Conservation (phyloP, 2,888 invertebrate species). For the Adelphocoris suturalis region DNA sequence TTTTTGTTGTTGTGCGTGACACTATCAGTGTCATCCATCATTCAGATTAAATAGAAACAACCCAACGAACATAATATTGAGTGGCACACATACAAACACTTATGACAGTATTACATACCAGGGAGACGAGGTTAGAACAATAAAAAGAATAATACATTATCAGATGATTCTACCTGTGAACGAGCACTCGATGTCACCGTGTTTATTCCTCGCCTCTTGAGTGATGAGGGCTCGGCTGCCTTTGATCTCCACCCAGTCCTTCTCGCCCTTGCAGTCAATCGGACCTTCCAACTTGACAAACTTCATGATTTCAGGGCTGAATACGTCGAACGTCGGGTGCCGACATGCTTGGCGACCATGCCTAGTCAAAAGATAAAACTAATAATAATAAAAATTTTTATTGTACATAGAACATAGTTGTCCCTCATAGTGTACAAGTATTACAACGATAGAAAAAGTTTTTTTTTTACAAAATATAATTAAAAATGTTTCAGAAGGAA, state of each 20-base stretch:
- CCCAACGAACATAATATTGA: no score
- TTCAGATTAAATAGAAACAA: no score
- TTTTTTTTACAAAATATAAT: no score
- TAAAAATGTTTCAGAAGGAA: no score
- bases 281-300: constrained; percentile 84
- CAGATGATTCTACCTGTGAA: constrained; percentile 80
- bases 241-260: constrained; percentile 89
- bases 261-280: constrained; percentile 83
- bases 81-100: no score
- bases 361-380: constrained; percentile 27
- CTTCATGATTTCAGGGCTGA: constrained; percentile 86
- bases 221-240: constrained; percentile 83
- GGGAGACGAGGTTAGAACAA: not conserved
- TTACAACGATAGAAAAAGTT: no score
- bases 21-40: no score
- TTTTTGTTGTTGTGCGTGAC: no score
- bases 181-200: constrained; percentile 80
- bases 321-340: constrained; percentile 84
- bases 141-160: not conserved
- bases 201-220: constrained; percentile 78
- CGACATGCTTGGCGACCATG: constrained; percentile 80
- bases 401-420: no score
- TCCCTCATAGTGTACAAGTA: no score
- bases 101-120: no score
- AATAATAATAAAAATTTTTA: no score